Conservation (phyloP, 2,113 vertebrate species). For the Lathamus discolor region DNA sequence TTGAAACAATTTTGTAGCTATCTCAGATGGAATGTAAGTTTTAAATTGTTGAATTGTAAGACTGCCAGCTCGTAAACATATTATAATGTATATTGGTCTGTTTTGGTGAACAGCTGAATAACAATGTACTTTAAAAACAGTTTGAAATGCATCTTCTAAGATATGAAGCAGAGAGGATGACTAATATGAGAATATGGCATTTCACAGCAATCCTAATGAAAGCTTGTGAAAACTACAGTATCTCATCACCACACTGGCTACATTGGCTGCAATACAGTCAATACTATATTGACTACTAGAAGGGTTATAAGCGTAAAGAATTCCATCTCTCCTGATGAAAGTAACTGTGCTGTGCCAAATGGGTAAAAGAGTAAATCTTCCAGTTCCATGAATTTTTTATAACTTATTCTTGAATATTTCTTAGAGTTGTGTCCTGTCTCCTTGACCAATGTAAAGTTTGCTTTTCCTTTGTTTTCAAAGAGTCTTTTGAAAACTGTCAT, state of each 20-base stretch:
- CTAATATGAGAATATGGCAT: constrained; percentile 62
- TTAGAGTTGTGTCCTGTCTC: neutral
- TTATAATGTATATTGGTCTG: constrained; percentile 62
- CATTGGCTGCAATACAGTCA: constrained; percentile 42
- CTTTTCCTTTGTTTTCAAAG: constrained; percentile 5
- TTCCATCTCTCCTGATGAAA: constrained; percentile 40
- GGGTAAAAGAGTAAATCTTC: constrained; percentile 4
- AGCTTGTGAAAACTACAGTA: constrained; percentile 42
- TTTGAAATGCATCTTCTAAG: constrained; percentile 58
- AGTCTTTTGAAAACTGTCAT: constrained; percentile 44
- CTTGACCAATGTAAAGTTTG: constrained; percentile 44
- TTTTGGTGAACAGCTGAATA: constrained; percentile 66
- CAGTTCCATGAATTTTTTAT: neutral
- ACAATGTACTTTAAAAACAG: constrained; percentile 65
- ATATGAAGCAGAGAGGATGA: constrained; percentile 55
- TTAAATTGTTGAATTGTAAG: constrained; percentile 58
- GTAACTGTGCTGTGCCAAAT: constrained; percentile 17
- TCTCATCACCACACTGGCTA: constrained; percentile 48
- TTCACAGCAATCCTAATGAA: constrained; percentile 62
- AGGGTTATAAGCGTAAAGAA: constrained; percentile 27
- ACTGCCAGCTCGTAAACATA: constrained; percentile 54
- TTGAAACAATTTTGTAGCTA: constrained; percentile 65
- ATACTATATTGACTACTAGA: neutral
- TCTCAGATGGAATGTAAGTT: constrained; percentile 49
- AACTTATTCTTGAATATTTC: constrained; percentile 16